Evolutionary conservation across 2,888 invertebrate genomes (phyloP), one percentile per base, ranked within the genome.

Genomic region (Heliconius ethilla): DNA sequence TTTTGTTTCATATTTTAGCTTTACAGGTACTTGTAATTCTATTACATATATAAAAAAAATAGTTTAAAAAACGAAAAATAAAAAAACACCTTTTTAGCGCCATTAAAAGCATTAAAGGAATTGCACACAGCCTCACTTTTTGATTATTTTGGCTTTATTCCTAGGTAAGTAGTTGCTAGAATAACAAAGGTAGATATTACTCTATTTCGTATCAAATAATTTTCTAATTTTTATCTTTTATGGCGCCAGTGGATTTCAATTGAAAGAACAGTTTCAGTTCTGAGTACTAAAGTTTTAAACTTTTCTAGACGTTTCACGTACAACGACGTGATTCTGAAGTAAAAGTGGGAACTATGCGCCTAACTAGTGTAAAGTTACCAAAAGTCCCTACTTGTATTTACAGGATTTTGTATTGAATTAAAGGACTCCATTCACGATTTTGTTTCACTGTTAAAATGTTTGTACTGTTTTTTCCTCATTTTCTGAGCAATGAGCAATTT

Each of bases 221-320:
- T 62, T 67, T 67, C 67, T 67, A 40, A 69, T 45, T 40, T 69
- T 69, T 40, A 45, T 45, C 63, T 74, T 66, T 65, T 65, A 72
- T 45, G 11, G 27, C 25, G 40, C 67, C 65, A 67, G 27, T 40
- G 72, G 37, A 66, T 40, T 66, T 73, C 66, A 77, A 73, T 51
- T 37, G 9, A 55, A 62, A 72, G 69, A 76, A 69, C 72, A 29
- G 83, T 85, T 85, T 70, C 69, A 83, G 83, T 85, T 85, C 65
- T 70, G 83, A 84, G 83, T 67, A 65, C 73, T 76, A 74, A 82
- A 82, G 78, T 69, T 82, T 80, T 76, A 79, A 77, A 83, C 83
- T 85, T 83, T 85, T 83, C 85, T 83, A 84, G 76, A 79, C 82
- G 85, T 88, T 87, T 86, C 85, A 87, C 86, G 86, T 83, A 79